A percentile compares a stretch with the other conserved stretches of the same genome.
These are phyloP conservation scores for Podarcis cretensis DNA, from an alignment of 2,113 vertebrate genomes.

Conservation along the genomic window DNA sequence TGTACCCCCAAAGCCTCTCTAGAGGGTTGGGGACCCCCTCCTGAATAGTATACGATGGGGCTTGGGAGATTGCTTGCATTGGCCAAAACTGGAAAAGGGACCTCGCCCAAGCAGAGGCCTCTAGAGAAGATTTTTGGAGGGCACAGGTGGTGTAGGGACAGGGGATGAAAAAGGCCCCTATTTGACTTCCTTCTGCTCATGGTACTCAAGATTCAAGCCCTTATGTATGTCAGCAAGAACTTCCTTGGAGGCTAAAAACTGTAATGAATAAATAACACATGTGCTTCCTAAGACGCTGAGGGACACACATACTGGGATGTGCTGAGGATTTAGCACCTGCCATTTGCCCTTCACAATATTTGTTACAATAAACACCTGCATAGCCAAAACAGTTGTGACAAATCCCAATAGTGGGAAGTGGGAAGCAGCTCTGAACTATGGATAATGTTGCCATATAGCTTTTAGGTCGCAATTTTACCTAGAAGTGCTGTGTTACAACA, in stretches of 20 bases:
- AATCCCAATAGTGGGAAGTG: not conserved
- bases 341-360: not conserved
- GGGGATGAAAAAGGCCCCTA: not conserved
- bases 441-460: not conserved
- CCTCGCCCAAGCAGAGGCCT: not conserved
- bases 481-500: not conserved
- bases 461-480: not conserved
- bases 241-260: not conserved
- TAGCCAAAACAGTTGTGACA: not conserved
- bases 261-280: no score
- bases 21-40: not conserved
- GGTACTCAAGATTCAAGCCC: not conserved
- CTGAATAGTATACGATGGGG: not conserved
- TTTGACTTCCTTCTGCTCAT: not conserved
- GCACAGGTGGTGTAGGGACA: not conserved
- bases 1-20: not conserved
- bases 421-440: no score
- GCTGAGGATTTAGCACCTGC: no score
- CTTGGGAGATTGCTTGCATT: no score
- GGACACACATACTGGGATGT: no score
- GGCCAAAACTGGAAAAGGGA: not conserved
- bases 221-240: not conserved
- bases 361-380: not conserved
- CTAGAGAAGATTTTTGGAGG: not conserved
- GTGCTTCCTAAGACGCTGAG: no score